A percentile compares a stretch with the other conserved stretches of the same genome.
Conservation (phyloP, 2,797 vertebrate genomes). For the Acipenser ruthenus region DNA sequence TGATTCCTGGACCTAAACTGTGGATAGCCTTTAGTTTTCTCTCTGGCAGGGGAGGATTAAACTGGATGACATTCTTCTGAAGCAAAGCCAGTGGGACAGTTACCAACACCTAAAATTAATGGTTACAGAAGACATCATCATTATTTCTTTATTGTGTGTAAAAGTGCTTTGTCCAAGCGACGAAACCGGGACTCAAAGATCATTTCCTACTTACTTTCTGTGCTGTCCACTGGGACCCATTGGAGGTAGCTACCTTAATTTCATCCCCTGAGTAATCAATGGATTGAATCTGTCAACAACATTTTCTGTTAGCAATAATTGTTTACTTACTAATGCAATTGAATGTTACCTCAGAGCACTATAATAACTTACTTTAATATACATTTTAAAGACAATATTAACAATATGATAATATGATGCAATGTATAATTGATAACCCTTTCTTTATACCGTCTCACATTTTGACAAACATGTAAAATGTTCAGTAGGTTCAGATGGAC, state of each 20-base stretch:
- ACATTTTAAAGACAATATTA: no score
- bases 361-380: no score
- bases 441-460: no score
- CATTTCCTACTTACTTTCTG: slow-evolving; percentile 69
- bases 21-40: slow-evolving; percentile 93
- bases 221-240: slow-evolving; percentile 69
- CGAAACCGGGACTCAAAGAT: no score
- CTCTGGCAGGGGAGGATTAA: slow-evolving; percentile 79
- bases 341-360: no score
- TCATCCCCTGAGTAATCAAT: slow-evolving; percentile 83
- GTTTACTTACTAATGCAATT: neutral
- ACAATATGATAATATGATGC: no score
- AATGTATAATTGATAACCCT: no score
- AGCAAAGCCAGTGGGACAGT: slow-evolving; percentile 83
- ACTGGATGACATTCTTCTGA: slow-evolving; percentile 80
- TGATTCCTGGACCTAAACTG: slow-evolving; percentile 86
- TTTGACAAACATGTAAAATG: no score
- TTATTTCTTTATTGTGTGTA: neutral
- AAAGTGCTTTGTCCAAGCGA: neutral
- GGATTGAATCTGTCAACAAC: slow-evolving; percentile 61
- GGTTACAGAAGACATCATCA: neutral
- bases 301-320: neutral
- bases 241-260: slow-evolving; percentile 69
- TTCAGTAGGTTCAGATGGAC: no score
- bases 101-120: slow-evolving; percentile 73